Conservation (phyloP, 2,797 vertebrate genomes). For the Lacerta agilis region DNA sequence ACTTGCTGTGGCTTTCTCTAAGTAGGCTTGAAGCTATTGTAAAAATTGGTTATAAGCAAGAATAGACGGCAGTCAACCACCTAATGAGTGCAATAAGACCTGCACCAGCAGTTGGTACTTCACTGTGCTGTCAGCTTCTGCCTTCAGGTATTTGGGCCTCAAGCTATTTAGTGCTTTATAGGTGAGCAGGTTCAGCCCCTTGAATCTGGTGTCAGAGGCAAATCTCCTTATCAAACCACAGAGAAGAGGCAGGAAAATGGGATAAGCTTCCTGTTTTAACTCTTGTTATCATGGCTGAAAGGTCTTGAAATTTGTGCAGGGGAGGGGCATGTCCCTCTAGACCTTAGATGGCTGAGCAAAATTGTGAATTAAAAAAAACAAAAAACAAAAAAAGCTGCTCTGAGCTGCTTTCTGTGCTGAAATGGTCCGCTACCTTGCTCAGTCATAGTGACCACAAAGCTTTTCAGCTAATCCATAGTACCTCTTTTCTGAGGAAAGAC, state of each 20-base stretch:
- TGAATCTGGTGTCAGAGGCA: neutral
- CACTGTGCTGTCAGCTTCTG: no score
- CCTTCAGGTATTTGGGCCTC: no score
- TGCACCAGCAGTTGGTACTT: no score
- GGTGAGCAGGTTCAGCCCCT: no score
- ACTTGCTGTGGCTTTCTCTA: no score
- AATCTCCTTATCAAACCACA: neutral
- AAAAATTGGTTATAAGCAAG: no score
- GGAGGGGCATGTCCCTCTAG: neutral
- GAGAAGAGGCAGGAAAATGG: neutral
- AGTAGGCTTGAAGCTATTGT: no score
- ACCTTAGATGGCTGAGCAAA: neutral
- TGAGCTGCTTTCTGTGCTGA: neutral
- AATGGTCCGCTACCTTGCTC: neutral
- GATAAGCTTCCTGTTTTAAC: neutral
- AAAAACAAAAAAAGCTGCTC: neutral
- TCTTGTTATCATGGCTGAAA: neutral
- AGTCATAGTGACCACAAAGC: neutral
- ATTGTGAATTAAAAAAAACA: neutral
- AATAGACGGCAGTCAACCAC: no score
- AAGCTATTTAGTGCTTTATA: no score
- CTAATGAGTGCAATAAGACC: no score
- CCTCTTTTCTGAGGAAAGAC: neutral
- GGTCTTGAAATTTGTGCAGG: neutral
- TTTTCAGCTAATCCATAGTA: neutral